These are phyloP conservation scores for Athalia circularis DNA, from an alignment of 2,888 invertebrate genomes.

Conservation along the genomic window DNA sequence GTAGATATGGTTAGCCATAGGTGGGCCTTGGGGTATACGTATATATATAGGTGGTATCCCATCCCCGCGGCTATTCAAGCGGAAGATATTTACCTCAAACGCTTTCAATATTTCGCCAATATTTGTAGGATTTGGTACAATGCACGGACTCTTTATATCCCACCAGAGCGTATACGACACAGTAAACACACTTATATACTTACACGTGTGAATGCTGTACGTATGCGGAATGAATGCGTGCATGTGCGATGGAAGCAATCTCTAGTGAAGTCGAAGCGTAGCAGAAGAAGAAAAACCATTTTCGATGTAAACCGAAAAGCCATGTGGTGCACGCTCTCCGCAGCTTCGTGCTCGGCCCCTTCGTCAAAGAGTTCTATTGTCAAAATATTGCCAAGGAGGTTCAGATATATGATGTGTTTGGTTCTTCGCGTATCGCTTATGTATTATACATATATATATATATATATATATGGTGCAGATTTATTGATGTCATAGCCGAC, in stretches of 20 bases:
- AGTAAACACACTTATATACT: background rate
- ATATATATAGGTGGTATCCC: background rate
- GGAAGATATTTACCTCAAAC: conserved; percentile 47
- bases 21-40: conserved; percentile 50
- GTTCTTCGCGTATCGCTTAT: conserved; percentile 57
- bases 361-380: conserved; percentile 69
- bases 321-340: conserved; percentile 50
- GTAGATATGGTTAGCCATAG: conserved; percentile 51
- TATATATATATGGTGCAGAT: conserved; percentile 2
- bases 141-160: background rate
- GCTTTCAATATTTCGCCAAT: conserved; percentile 48
- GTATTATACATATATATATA: no score
- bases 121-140: conserved; percentile 43
- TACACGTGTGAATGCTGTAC: conserved; percentile 1
- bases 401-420: conserved; percentile 60
- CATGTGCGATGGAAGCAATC: no score
- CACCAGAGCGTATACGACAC: background rate
- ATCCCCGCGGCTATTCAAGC: conserved; percentile 54
- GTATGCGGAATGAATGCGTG: background rate
- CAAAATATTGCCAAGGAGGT: conserved; percentile 72
- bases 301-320: conserved; percentile 50
- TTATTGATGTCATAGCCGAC: conserved; percentile 39
- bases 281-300: conserved; percentile 45
- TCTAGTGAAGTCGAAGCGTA: no score
- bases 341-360: conserved; percentile 51